Percentiles rank a stretch among this genome's conserved stretches.
Evolutionary conservation across 2,113 vertebrate genomes (phyloP).

Genomic region (Takifugu bimaculatus): DNA sequence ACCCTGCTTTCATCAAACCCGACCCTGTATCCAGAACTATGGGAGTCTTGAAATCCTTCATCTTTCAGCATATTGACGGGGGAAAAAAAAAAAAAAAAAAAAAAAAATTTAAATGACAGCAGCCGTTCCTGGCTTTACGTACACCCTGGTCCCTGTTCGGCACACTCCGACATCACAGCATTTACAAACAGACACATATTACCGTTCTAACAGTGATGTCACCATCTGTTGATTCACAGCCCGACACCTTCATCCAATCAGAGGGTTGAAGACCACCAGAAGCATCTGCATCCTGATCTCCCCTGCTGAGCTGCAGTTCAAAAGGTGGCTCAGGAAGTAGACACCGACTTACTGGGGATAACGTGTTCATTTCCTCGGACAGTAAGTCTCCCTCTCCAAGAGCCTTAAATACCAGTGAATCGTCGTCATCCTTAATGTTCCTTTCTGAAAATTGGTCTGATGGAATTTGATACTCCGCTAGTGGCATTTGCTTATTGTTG

Average conservation of each 20-base stretch:
- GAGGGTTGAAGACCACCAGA: no score
- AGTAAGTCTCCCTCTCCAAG: neutral
- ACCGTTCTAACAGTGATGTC: constrained; percentile 22
- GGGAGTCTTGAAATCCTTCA: constrained; percentile 58
- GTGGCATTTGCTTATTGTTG: constrained; percentile 15
- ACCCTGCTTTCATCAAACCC: constrained; percentile 76
- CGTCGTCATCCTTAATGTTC: neutral
- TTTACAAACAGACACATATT: neutral
- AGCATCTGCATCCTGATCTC: neutral
- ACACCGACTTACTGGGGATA: neutral
- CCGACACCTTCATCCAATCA: neutral
- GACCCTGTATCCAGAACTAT: constrained; percentile 75
- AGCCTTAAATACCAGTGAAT: neutral
- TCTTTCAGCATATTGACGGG: constrained; percentile 39
- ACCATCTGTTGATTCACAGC: constrained; percentile 18
- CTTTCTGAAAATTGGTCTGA: neutral
- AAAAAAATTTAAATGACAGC: neutral
- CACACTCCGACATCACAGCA: no score
- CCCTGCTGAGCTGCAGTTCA: constrained; percentile 9
- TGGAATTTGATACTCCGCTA: neutral
- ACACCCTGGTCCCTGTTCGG: neutral
- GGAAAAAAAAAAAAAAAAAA: constrained; percentile 1
- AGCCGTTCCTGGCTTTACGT: neutral
- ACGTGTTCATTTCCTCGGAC: neutral
- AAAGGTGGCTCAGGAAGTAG: neutral